phyloP scores from a whole-genome alignment of 1,140 invertebrate species.

The Linepithema humile region DNA sequence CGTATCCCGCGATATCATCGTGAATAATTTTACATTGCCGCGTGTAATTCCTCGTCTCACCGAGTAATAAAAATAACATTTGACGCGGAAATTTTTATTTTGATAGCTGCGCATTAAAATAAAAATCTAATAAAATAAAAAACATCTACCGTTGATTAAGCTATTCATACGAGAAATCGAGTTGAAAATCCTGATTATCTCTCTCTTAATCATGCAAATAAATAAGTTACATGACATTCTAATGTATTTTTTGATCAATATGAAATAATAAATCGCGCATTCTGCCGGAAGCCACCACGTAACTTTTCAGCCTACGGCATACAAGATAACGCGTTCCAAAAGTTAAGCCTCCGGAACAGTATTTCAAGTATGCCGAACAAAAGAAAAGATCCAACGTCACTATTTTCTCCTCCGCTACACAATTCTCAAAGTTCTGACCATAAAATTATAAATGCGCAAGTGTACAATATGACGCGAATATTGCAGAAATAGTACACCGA shows the following conservation, averaged over 20 bases:
- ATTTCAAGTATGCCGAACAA: constrained; percentile 7
- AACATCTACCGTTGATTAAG: not conserved
- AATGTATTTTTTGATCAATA: too few species aligned
- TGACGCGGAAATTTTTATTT: not conserved
- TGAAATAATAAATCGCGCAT: not conserved
- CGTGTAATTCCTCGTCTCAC: not conserved
- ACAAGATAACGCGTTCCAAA: not conserved
- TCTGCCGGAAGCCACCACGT: not conserved
- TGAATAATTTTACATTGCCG: constrained; percentile 38
- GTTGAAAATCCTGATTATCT: not conserved
- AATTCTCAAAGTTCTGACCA: constrained; percentile 26
- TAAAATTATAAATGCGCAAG: constrained; percentile 51
- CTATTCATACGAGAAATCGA: not conserved
- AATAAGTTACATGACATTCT: too few species aligned
- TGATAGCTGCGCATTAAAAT: not conserved
- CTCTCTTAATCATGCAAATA: too few species aligned
- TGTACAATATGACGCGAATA: not conserved
- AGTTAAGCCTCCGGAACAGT: constrained; percentile 13
- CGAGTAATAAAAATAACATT: not conserved
- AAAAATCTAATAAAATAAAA: not conserved
- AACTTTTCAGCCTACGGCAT: not conserved
- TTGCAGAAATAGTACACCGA: not conserved
- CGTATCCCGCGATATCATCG: not conserved
- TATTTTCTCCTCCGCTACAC: constrained; percentile 3
- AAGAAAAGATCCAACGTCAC: not conserved